Base-by-base conservation (phyloP, 2,797 vertebrate species). In the Craterocephalus amniculus region DNA sequence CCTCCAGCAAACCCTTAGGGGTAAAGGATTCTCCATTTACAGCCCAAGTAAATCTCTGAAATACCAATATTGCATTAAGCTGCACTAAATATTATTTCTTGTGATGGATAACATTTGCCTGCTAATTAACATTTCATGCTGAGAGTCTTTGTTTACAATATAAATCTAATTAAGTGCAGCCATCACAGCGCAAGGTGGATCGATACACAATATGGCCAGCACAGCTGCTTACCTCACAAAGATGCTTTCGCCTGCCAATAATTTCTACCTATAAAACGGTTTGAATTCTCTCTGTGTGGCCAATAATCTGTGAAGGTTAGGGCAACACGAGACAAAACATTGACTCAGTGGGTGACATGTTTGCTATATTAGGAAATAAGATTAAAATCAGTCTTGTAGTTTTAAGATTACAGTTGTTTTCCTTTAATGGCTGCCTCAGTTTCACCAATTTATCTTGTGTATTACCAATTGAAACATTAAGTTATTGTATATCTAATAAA, bases 161-260 rank as follows among this genome's bases (percentile, higher is more conserved):
- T 93, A 95, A 95, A 96, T 95, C 93, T 94, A 96, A 96, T 96
- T 95, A 96, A 94, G 93, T 89, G 88, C 60, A 43, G 89, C 89
- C 87, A 91, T 90, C 92, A 76, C 79, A 66, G 93, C 90, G 74
- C 88, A 89, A 87, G 79, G 77, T 54, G 65, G 91, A 96, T 97
- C 96, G 82, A 96, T 97, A 96, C 72, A 67, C 93, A 95, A 95
- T 96, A 95, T 91, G 89, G 75, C 93, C 92, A 91, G 91, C 85
- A 82, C 95, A 95, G 95, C 92, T 95, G 92, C 93, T 95, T 94
- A 92, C 86, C 89, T 92, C 92, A 84, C 88, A 83, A 84, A 80
- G 85, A 92, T 87, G 89, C 87, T 85, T 87, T 88, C 69, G 68
- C 93, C 89, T 91, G 93, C 87, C 94, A 92, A 96, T 96, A 95